These are phyloP conservation scores for Poecilia velifera DNA, from an alignment of 2,797 vertebrate species.

Conservation along the genomic window DNA sequence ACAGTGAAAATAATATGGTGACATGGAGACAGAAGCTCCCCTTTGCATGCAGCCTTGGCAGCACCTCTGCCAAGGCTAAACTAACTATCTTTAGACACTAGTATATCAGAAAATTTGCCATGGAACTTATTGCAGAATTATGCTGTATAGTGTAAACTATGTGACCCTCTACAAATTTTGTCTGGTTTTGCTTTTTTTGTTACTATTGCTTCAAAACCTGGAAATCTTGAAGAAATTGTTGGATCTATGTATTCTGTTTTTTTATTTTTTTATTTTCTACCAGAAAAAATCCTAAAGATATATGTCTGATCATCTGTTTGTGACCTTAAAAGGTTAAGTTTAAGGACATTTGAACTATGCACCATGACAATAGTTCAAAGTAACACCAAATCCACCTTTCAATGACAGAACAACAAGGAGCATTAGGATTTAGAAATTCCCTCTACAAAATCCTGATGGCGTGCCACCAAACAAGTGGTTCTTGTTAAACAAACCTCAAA, in stretches of 20 bases:
- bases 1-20: background rate
- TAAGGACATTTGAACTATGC: background rate
- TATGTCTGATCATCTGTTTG: background rate
- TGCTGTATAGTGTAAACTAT: background rate
- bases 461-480: background rate
- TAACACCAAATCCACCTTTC: background rate
- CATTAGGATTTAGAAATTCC: background rate
- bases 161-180: background rate
- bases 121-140: background rate
- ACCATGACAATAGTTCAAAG: background rate
- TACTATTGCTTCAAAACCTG: background rate
- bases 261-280: background rate
- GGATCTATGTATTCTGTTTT: background rate
- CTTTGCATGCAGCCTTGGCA: background rate
- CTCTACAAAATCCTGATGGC: background rate
- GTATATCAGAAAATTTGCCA: background rate
- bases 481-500: background rate
- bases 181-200: background rate
- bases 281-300: background rate
- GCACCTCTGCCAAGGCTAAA: background rate
- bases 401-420: background rate
- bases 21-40: background rate
- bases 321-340: background rate
- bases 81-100: background rate
- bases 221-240: background rate